Base-by-base conservation (phyloP, 2,797 vertebrate genomes). In the Neostethus bicornis region DNA sequence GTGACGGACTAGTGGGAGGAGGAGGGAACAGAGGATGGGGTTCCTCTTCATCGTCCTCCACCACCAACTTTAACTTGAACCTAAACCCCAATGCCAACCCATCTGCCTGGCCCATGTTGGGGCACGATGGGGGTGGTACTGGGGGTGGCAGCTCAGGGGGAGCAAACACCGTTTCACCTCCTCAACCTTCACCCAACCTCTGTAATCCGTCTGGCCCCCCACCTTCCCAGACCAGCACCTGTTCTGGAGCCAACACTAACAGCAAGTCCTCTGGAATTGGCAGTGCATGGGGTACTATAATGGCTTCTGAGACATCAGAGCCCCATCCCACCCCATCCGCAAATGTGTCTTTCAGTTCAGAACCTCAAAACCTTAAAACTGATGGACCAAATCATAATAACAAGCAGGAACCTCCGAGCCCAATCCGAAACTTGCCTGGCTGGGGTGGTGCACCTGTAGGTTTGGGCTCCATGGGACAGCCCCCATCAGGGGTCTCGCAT, bases 311-410 rank as follows among this genome's bases (percentile, higher is more conserved):
- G 70, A 85, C 86, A 79, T 92, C 73, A 80, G 94, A 93, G 92
- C 92, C 91, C 87, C 94, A 90, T 90, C 89, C 91, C 91, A 94
- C 91, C 93, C 93, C 93, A 89, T 97, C 91, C 94, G 92, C 81
- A 46, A 98, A 97, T 94, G 94, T 95, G 94, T 95, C 95, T 92
- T 96, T 96, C 92, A 96, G 94, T 94, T 94, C 95, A 89, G 96
- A 96, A 94, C 95, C 96, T 96, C 96, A 96, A 85, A 98, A 95
- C 94, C 94, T 96, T 93, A 95, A 96, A 96, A 94, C 95, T 94
- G 96, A 98, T 90, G 96, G 96, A 98, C 96, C 96, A 98, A 98
- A 96, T 95, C 95, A 97, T 93, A 95, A 95, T 95, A 97, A 81
- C 72, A 89, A 88, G 52, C 87, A 87, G 78, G 90, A 91, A 79